A percentile compares a stretch with the other conserved stretches of the same genome.
These are phyloP conservation scores for Apeira syringaria DNA, from an alignment of 2,888 invertebrate genomes.

Conservation along the genomic window DNA sequence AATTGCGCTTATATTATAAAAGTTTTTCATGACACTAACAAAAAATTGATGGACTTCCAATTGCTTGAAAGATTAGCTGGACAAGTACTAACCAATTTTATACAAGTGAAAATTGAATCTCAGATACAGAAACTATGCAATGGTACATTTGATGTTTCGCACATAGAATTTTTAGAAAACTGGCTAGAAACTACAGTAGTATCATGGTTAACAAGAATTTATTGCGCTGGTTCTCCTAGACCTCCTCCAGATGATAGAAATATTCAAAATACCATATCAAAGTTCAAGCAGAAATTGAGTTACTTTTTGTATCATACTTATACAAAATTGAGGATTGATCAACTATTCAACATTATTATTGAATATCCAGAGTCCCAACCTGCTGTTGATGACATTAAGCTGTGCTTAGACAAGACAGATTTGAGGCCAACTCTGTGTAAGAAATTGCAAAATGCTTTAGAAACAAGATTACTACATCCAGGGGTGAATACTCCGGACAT, in stretches of 20 bases:
- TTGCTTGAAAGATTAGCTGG: constrained; percentile 93
- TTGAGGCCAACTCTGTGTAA: constrained; percentile 90
- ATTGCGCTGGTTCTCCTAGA: constrained; percentile 86
- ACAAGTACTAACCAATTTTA: constrained; percentile 91
- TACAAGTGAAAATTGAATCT: constrained; percentile 91
- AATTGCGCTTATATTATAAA: constrained; percentile 86
- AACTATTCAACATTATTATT: constrained; percentile 98
- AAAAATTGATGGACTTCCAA: constrained; percentile 89
- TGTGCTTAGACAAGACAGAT: constrained; percentile 94
- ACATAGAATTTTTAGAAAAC: constrained; percentile 89
- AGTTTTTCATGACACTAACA: constrained; percentile 90
- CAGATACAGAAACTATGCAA: constrained; percentile 94
- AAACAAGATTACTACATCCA: constrained; percentile 94
- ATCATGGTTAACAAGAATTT: constrained; percentile 93
- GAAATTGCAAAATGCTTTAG: constrained; percentile 91
- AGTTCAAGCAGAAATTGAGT: constrained; percentile 89
- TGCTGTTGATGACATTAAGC: constrained; percentile 93
- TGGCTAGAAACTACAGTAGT: constrained; percentile 95
- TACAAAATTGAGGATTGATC: constrained; percentile 93
- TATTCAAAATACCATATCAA: constrained; percentile 83
- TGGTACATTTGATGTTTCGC: constrained; percentile 93
- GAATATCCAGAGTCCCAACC: constrained; percentile 98
- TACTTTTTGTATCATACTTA: constrained; percentile 95
- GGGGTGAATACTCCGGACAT: constrained; percentile 98
- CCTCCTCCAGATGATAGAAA: constrained; percentile 81